A percentile compares a stretch with the other conserved stretches of the same genome.
These are phyloP conservation scores for Sympetrum striolatum DNA, from an alignment of 2,888 invertebrate genomes.

Conservation along the genomic window DNA sequence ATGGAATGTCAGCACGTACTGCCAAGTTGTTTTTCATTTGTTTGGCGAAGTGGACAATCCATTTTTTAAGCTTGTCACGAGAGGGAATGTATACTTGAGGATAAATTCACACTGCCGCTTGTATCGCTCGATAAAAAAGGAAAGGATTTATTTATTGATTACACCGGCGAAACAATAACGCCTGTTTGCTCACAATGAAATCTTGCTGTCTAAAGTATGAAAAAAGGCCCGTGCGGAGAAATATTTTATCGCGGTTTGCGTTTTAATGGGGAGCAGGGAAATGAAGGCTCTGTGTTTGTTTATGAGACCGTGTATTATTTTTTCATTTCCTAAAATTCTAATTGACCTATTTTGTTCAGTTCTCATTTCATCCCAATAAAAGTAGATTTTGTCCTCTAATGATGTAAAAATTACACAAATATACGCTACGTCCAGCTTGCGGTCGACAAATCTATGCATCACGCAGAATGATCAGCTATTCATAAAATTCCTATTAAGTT, in stretches of 20 bases:
- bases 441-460: too few relatives aligned
- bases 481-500: too few relatives aligned
- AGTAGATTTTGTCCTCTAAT: too few relatives aligned
- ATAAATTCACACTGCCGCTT: not conserved
- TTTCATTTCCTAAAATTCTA: too few relatives aligned
- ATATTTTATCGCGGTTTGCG: not conserved
- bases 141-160: not conserved
- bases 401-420: too few relatives aligned
- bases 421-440: too few relatives aligned
- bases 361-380: too few relatives aligned
- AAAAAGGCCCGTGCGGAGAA: not conserved
- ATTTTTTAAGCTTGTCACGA: conserved; percentile 1
- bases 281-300: not conserved
- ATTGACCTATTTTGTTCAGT: too few relatives aligned
- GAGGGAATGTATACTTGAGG: not conserved
- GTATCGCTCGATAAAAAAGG: not conserved
- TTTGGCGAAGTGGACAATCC: not conserved
- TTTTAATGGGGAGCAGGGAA: not conserved
- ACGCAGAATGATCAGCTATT: too few relatives aligned
- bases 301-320: too few relatives aligned
- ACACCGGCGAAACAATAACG: not conserved
- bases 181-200: not conserved
- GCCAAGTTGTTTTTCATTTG: not conserved
- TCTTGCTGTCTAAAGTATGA: not conserved
- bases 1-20: not conserved